Conservation (phyloP, 1,140 invertebrate species). For the Drosophila seguyi region DNA sequence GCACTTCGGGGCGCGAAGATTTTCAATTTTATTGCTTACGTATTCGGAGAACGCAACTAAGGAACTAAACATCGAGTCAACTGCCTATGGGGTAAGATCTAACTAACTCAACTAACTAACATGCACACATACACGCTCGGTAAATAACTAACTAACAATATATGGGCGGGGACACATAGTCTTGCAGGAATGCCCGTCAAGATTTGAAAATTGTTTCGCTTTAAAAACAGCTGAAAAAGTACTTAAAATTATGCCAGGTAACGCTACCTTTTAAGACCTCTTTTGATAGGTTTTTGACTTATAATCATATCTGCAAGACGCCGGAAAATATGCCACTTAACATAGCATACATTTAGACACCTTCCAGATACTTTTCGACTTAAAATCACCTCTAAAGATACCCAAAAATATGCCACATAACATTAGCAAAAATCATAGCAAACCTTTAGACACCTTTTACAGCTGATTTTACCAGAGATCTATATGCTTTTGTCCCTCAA, state of each 20-base stretch:
- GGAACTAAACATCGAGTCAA: conserved; percentile 35
- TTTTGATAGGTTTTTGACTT: no score
- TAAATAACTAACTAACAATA: conserved; percentile 45
- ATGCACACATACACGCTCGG: conserved; percentile 37
- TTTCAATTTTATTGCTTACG: conserved; percentile 59
- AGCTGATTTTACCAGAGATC: background rate
- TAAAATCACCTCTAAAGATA: no score
- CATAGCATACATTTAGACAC: no score
- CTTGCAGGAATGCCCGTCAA: background rate
- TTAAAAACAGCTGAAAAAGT: background rate
- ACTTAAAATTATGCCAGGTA: background rate
- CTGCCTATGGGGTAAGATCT: conserved; percentile 36
- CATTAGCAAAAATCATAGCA: background rate
- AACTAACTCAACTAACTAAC: conserved; percentile 54
- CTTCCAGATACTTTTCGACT: no score
- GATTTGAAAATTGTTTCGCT: no score
- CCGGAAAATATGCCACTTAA: no score
- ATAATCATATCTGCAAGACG: no score
- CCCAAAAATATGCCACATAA: background rate
- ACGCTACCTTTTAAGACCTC: no score
- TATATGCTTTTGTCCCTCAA: background rate
- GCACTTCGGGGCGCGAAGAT: conserved; percentile 5
- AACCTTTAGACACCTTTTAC: background rate
- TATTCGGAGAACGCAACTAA: conserved; percentile 50
- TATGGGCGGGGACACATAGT: conserved; percentile 3